Conservation (phyloP, 2,113 vertebrate species). For the Brienomyrus brachyistius region DNA sequence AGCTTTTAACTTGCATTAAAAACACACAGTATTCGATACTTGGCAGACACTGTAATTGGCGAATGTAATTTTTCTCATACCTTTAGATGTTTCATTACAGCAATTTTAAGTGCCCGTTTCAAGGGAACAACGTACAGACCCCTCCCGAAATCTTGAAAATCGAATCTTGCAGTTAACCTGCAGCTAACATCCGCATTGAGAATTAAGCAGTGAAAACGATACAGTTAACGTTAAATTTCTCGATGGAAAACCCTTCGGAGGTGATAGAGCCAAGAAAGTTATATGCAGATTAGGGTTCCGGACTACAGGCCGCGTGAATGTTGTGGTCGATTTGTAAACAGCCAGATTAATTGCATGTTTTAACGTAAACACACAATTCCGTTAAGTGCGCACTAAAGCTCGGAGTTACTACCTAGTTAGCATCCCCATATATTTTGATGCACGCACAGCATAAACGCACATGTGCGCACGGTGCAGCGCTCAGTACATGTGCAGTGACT, state of each 20-base stretch:
- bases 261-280: not conserved
- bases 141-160: not conserved
- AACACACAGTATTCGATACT: not conserved
- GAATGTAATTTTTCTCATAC: not conserved
- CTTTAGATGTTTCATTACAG: not conserved
- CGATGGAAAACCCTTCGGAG: not conserved
- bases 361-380: not conserved
- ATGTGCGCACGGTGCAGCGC: slow-evolving; percentile 40
- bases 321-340: not conserved
- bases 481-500: slow-evolving; percentile 63
- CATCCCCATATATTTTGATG: not conserved
- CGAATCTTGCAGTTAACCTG: not conserved
- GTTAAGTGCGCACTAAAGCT: not conserved
- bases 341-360: not conserved
- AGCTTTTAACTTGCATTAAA: not conserved
- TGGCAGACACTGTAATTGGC: not conserved
- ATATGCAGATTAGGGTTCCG: not conserved
- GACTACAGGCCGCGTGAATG: not conserved
- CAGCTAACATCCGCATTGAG: not conserved
- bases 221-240: not conserved
- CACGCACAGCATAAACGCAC: not conserved
- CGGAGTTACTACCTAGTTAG: not conserved
- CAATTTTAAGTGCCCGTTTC: not conserved
- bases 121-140: not conserved
- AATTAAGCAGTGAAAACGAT: not conserved